Evolutionary conservation across 2,888 invertebrate species (phyloP).

Genomic region (Amblyteles armatorius): DNA sequence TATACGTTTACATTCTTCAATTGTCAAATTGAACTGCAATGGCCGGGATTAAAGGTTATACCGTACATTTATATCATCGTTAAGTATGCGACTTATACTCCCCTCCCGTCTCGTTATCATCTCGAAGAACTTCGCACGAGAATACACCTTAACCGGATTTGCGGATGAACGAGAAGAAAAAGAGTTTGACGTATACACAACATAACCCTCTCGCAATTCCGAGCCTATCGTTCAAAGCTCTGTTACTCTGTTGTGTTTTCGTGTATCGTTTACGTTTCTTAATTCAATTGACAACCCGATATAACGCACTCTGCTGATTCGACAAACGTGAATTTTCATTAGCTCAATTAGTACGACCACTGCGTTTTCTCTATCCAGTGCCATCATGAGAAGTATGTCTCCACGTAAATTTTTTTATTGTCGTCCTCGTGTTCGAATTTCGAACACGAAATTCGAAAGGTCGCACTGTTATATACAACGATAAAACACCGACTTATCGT

Average conservation of each 20-base stretch:
- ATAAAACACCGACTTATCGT: neutral
- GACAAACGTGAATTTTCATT: constrained; percentile 21
- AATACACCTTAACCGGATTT: neutral
- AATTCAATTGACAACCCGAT: constrained; percentile 44
- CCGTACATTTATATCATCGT: constrained; percentile 66
- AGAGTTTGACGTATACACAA: constrained; percentile 51
- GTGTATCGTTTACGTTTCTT: constrained; percentile 28
- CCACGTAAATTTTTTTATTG: constrained; percentile 29
- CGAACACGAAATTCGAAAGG: neutral
- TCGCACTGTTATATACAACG: neutral
- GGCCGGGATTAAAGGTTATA: constrained; percentile 84
- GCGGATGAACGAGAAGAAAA: constrained; percentile 32
- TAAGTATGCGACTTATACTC: constrained; percentile 41
- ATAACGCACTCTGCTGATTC: neutral
- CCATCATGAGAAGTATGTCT: constrained; percentile 65
- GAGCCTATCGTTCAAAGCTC: constrained; percentile 1
- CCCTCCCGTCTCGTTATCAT: constrained; percentile 1
- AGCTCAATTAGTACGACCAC: constrained; percentile 15
- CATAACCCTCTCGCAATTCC: constrained; percentile 55
- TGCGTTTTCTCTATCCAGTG: constrained; percentile 14
- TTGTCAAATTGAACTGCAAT: constrained; percentile 79
- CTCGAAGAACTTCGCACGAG: constrained; percentile 15
- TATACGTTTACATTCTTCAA: constrained; percentile 59
- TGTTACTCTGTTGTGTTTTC: constrained; percentile 7
- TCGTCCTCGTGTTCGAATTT: constrained; percentile 24